Conservation (phyloP, 1,140 invertebrate species). For the Schlechtendalia chinensis region DNA sequence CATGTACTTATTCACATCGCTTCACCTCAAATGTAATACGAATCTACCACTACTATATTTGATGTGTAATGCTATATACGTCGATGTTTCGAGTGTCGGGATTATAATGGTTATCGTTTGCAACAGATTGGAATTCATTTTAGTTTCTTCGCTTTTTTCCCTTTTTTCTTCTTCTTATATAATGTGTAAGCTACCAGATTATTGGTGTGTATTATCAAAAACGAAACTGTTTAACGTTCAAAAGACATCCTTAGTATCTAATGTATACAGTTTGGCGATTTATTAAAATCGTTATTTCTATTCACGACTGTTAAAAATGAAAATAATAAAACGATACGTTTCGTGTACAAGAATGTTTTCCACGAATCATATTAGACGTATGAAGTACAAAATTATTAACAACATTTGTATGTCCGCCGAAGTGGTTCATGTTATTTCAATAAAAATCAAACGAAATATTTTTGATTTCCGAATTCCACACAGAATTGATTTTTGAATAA, state of each 20-base stretch:
- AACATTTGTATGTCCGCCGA: no score
- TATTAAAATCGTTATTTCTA: background rate
- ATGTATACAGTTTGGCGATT: background rate
- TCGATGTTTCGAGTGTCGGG: conserved; percentile 24
- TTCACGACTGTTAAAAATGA: background rate
- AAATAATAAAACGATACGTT: background rate
- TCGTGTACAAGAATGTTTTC: no score
- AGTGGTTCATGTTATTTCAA: no score
- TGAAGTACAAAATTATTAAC: no score
- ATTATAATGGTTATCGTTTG: conserved; percentile 21
- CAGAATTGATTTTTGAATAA: no score
- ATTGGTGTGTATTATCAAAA: background rate
- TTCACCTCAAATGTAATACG: background rate
- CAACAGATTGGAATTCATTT: conserved; percentile 19
- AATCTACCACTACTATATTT: conserved; percentile 38
- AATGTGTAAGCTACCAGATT: background rate
- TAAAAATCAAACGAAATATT: no score
- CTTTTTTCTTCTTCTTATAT: background rate
- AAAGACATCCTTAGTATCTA: background rate
- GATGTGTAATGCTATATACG: background rate
- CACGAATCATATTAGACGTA: no score
- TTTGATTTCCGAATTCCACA: no score
- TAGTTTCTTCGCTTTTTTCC: conserved; percentile 5
- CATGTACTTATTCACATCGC: conserved; percentile 9
- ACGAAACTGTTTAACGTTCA: background rate